A percentile compares a stretch with the other conserved stretches of the same genome.
Evolutionary conservation across 2,797 vertebrate genomes (phyloP).

Genomic region (Anableps anableps): DNA sequence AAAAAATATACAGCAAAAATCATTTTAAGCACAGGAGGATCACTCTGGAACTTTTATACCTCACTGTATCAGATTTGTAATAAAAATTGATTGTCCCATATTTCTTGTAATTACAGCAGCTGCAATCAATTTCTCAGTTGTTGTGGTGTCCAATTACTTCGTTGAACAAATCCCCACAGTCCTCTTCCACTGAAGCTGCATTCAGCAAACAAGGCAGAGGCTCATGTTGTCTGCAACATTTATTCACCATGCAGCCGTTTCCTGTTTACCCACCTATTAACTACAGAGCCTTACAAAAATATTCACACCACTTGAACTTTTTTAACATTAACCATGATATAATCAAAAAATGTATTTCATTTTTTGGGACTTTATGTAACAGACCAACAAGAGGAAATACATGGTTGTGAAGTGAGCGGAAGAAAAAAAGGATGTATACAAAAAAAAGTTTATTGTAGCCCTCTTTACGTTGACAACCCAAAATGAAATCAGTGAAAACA

Average conservation of each 20-base stretch:
- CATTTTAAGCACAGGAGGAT: conserved; percentile 15
- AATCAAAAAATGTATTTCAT: background rate
- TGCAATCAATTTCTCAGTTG: conserved; percentile 64
- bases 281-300: background rate
- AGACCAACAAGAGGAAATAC: background rate
- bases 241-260: conserved; percentile 11
- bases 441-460: too few species aligned
- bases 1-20: conserved; percentile 31
- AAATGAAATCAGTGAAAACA: background rate
- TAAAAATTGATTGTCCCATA: conserved; percentile 67
- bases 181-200: conserved; percentile 45
- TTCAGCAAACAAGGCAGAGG: conserved; percentile 60
- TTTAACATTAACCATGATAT: background rate
- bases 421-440: too few species aligned
- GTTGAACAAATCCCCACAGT: conserved; percentile 72
- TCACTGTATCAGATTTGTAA: conserved; percentile 21
- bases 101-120: conserved; percentile 77
- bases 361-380: background rate
- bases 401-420: background rate
- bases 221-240: conserved; percentile 45
- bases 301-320: background rate
- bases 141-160: conserved; percentile 77
- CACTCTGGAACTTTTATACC: conserved; percentile 20
- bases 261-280: conserved; percentile 39
- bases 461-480: background rate